A percentile compares a stretch with the other conserved stretches of the same genome.
Evolutionary conservation across 2,113 vertebrate genomes (phyloP).

Genomic region (Aspidoscelis tigris): DNA sequence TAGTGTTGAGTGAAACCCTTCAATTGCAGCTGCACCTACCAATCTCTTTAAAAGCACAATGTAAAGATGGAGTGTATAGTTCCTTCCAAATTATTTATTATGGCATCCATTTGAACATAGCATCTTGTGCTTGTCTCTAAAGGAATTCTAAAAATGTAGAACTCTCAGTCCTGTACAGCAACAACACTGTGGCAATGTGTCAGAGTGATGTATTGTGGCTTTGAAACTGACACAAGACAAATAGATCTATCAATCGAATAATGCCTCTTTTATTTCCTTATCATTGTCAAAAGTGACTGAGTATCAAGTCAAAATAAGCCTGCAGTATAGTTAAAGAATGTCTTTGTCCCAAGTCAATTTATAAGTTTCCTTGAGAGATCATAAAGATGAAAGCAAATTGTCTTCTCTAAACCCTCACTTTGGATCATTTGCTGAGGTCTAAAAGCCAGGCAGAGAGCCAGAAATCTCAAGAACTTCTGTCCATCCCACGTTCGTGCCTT

Average conservation of each 20-base stretch:
- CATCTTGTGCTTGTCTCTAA: neutral
- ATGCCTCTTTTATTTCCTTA: neutral
- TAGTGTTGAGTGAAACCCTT: neutral
- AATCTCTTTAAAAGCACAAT: neutral
- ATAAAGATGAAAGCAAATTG: slow-evolving; percentile 14
- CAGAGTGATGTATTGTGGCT: slow-evolving; percentile 24
- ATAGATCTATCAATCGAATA: slow-evolving; percentile 26
- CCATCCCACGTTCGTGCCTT: too few species aligned
- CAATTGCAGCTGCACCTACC: neutral
- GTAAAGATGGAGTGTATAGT: neutral
- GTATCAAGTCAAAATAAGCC: neutral
- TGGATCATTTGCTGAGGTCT: neutral
- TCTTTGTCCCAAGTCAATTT: slow-evolving; percentile 21
- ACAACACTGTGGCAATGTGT: slow-evolving; percentile 19
- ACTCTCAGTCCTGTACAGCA: slow-evolving; percentile 1
- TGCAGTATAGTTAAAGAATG: slow-evolving; percentile 7
- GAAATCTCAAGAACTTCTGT: too few species aligned
- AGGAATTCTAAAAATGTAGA: slow-evolving; percentile 37
- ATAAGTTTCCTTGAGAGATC: neutral
- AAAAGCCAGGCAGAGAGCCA: neutral
- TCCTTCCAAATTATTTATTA: slow-evolving; percentile 18
- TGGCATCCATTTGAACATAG: neutral
- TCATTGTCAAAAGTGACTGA: slow-evolving; percentile 9
- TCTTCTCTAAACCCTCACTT: slow-evolving; percentile 8
- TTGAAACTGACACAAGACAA: slow-evolving; percentile 26